phyloP scores from a whole-genome alignment of 2,888 invertebrate genomes.

The Eledona agricola region DNA sequence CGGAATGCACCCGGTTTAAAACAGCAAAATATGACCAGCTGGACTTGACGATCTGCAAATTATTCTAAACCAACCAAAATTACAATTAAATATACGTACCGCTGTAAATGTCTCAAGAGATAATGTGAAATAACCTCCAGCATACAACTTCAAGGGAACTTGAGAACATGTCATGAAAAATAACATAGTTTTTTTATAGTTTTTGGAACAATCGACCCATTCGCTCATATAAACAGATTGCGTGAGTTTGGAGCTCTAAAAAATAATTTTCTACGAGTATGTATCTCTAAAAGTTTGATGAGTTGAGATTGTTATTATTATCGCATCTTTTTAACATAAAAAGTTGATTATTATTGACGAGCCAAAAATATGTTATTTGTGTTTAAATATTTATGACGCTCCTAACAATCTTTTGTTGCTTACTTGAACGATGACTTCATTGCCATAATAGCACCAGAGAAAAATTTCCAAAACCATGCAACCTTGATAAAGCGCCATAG shows the following conservation, averaged over 20 bases:
- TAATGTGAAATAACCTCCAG: slow-evolving; percentile 64
- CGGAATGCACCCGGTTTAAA: slow-evolving; percentile 37
- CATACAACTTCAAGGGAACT: slow-evolving; percentile 64
- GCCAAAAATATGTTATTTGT: too few relatives aligned
- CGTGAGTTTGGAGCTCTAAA: slow-evolving; percentile 62
- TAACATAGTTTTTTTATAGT: slow-evolving; percentile 61
- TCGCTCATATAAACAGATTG: slow-evolving; percentile 62
- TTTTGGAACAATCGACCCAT: slow-evolving; percentile 55
- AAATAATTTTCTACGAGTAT: not conserved
- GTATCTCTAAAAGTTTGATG: slow-evolving; percentile 3
- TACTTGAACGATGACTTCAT: slow-evolving; percentile 67
- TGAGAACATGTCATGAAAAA: slow-evolving; percentile 64
- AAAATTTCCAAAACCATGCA: slow-evolving; percentile 68
- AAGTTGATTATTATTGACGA: too few relatives aligned
- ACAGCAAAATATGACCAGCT: slow-evolving; percentile 68
- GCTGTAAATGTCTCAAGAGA: slow-evolving; percentile 65
- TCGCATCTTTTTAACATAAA: too few relatives aligned
- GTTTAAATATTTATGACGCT: not conserved
- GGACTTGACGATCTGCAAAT: slow-evolving; percentile 66
- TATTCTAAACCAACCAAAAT: slow-evolving; percentile 1
- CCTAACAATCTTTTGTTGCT: slow-evolving; percentile 12
- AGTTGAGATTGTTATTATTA: too few relatives aligned
- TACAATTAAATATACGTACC: slow-evolving; percentile 56
- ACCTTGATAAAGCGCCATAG: slow-evolving; percentile 65
- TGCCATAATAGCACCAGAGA: slow-evolving; percentile 68